Evolutionary conservation across 2,797 vertebrate genomes (phyloP).

Genomic region (Zenarchopterus dispar): DNA sequence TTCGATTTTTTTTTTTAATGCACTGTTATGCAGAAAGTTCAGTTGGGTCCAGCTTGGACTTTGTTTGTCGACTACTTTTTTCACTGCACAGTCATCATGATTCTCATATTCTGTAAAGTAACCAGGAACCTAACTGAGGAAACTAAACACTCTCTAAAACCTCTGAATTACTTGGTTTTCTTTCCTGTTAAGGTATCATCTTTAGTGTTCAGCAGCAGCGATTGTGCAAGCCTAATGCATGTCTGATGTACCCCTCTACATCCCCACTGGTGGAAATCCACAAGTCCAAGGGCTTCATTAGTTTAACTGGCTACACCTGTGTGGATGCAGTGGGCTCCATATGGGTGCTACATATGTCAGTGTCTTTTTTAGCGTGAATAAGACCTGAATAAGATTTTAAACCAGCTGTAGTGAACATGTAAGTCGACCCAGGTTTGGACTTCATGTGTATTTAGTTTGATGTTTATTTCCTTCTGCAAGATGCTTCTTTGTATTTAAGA

Average conservation of each 20-base stretch:
- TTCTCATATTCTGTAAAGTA: neutral
- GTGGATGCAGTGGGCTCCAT: neutral
- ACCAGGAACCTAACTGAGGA: neutral
- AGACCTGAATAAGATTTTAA: no score
- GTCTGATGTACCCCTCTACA: neutral
- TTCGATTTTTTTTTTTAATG: constrained; percentile 7
- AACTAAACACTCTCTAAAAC: neutral
- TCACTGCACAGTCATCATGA: neutral
- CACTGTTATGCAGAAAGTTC: neutral
- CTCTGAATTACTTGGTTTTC: neutral
- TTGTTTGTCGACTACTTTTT: neutral
- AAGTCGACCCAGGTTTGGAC: no score
- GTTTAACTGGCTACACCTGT: constrained; percentile 10
- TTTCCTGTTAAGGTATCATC: neutral
- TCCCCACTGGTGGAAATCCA: neutral
- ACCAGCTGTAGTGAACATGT: no score
- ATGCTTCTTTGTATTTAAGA: no score
- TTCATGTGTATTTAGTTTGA: no score
- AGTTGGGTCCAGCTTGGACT: neutral
- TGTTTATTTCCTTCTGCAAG: no score
- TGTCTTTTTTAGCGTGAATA: no score
- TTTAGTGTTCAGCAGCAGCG: neutral
- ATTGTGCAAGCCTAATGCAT: neutral
- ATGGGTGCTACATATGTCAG: no score
- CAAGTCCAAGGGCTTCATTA: neutral